phyloP scores from a whole-genome alignment of 2,797 vertebrate species.

The Platyrinchus mystaceus region DNA sequence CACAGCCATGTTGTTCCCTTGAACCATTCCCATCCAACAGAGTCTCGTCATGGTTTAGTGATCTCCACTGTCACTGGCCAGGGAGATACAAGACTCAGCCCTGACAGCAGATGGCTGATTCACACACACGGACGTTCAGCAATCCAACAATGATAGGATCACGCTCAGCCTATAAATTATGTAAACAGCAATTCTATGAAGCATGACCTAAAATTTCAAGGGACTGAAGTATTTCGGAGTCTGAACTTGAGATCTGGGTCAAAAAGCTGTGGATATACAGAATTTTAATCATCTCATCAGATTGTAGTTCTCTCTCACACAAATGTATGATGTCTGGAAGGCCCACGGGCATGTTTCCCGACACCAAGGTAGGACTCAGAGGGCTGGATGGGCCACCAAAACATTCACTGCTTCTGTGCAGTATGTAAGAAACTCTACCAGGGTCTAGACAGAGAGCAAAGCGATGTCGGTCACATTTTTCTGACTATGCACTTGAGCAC shows the following conservation, averaged over 20 bases:
- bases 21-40: background rate
- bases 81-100: background rate
- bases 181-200: conserved; percentile 28
- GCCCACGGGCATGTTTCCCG: background rate
- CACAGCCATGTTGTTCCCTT: background rate
- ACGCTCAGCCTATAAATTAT: conserved; percentile 18
- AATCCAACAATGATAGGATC: background rate
- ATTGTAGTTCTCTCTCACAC: background rate
- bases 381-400: background rate
- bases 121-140: background rate
- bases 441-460: background rate
- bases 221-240: conserved; percentile 20
- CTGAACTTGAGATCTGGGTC: conserved; percentile 47
- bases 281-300: conserved; percentile 3
- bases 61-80: background rate
- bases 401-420: background rate
- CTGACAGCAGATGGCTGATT: conserved; percentile 50
- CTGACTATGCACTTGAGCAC: background rate
- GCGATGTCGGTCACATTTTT: background rate
- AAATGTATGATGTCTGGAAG: background rate
- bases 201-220: conserved; percentile 48
- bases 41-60: background rate
- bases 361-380: background rate
- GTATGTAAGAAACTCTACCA: background rate
- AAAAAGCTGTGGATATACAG: conserved; percentile 22